phyloP scores from a whole-genome alignment of 2,797 vertebrate genomes.

The Acrocephalus scirpaceus region DNA sequence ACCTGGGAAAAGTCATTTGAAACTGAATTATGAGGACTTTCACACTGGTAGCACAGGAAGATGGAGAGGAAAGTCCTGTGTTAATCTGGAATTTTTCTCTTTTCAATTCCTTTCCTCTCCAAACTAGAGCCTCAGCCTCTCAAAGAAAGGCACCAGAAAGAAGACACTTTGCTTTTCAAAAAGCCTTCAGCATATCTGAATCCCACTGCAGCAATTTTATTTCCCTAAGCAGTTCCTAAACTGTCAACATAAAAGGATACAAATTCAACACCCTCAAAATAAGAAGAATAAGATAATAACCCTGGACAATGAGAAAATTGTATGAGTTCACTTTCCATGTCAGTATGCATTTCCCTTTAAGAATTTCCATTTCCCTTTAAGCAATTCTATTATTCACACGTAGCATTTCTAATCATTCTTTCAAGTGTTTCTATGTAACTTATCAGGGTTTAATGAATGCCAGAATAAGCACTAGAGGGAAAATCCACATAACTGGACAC shows the following conservation, averaged over 20 bases:
- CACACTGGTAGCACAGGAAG: fast-evolving
- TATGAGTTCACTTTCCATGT: constrained; percentile 60
- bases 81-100: background rate
- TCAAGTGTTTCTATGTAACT: constrained; percentile 66
- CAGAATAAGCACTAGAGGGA: constrained; percentile 64
- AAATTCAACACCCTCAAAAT: constrained; percentile 23
- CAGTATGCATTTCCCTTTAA: constrained; percentile 69
- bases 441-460: constrained; percentile 71
- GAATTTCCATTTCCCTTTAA: constrained; percentile 68
- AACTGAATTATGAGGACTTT: background rate
- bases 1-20: background rate
- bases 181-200: background rate
- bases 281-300: constrained; percentile 40
- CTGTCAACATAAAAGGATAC: constrained; percentile 56
- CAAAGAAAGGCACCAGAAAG: background rate
- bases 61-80: background rate
- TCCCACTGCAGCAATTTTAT: background rate
- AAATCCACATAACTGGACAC: constrained; percentile 67
- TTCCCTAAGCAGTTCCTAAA: constrained; percentile 46
- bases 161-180: background rate
- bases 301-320: constrained; percentile 59
- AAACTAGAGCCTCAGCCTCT: background rate
- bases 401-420: constrained; percentile 72
- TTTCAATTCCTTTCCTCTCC: background rate
- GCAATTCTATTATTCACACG: constrained; percentile 67